Evolutionary conservation across 1,140 invertebrate genomes (phyloP), one percentile per base, ranked within the genome.

Genomic region (Euglossa dilemma): DNA sequence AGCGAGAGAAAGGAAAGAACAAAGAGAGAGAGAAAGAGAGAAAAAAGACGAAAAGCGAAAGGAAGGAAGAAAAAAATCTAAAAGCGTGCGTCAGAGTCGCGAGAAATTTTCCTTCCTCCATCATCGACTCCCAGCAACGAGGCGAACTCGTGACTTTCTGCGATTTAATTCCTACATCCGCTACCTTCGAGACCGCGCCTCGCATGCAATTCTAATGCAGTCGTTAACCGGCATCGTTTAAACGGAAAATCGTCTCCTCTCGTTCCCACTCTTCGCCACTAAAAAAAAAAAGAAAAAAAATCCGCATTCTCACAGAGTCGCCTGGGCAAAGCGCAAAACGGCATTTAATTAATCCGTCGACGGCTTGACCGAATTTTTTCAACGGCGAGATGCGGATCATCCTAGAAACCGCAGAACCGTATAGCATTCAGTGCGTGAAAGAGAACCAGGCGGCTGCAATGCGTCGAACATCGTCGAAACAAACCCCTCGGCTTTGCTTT

Each of bases 361-460:
- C 81, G 85, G 74, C 86, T 87, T 87, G 85, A 87, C 82, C 85
- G 77, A 77, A 66, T 87, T 78, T 87, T 73, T 84, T 64, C 45
- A 61, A 23, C 36, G 18, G 16, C 54, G 66, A 80, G 80, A 77
- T 87, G 85, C 61, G 72, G 57, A 87, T 87, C 77, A 87, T 87
- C 72, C 85, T 84, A 69, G 86, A 87, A 87, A 87, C 83, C 75
- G 77, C 81, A 63, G 75, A 69, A 50, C 73, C 61, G 72, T 80
- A 71, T 81, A 80, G 67, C 63, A 84, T 87, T 87, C 77, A 87
- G 85, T 83, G 86, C 86, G 84, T 87, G 80, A 87, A 87, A 77
- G 72, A 77, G 63, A 59, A 56, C n/a, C 45, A 20, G 73, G 50
- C 7, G 23, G 61, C 36, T 45, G 28, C 43, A 56, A 80, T 23